Base-by-base conservation (phyloP, 2,888 invertebrate species). In the Julus scanicus region DNA sequence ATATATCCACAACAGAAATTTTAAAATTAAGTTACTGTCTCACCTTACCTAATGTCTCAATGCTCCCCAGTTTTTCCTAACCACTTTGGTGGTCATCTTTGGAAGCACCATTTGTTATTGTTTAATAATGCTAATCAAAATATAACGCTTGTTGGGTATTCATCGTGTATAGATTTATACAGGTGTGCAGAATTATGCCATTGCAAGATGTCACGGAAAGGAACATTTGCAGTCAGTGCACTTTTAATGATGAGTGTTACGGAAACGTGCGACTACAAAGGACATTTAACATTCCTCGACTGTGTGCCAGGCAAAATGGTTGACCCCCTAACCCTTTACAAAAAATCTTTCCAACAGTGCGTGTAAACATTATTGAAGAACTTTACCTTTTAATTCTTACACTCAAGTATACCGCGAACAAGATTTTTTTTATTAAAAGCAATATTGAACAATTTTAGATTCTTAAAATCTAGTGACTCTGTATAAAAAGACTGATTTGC, bases 181-280 rank as follows among this genome's bases (percentile, higher is more conserved):
- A 80, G 80, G 80, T 80, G 80, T 29, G 80, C 37, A 80, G 13
- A 80, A 80, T 29, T 80, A 37, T 37, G 20, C 80, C 29, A 9
- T 37, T 20, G 11, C n/a, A 63, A 63, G 63, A 63, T 20, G 63
- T 63, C 63, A 6, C 63, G 63, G 20, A 80, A 20, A 37, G 37
- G 80, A 80, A 29, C 2, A 80, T 11, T 80, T 53, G 80, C 29
- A 80, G 80, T 37, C 80, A 80, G 80, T 80, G 80, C 80, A 80
- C 63, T 80, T 80, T 80, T 80, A 80, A 37, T 13, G 29, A 80
- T 29, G 13, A 80, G 80, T 80, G 80, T 9, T 80, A 80, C 80
- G 80, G 80, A 80, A 80, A 80, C 80, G 80, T 80, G 80, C 80
- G 37, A 37, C 80, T 80, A 80, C 80, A 80, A 80, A 80, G 80